Evolutionary conservation across 2,888 invertebrate genomes (phyloP).

Genomic region (Omphaloscelis lunosa): DNA sequence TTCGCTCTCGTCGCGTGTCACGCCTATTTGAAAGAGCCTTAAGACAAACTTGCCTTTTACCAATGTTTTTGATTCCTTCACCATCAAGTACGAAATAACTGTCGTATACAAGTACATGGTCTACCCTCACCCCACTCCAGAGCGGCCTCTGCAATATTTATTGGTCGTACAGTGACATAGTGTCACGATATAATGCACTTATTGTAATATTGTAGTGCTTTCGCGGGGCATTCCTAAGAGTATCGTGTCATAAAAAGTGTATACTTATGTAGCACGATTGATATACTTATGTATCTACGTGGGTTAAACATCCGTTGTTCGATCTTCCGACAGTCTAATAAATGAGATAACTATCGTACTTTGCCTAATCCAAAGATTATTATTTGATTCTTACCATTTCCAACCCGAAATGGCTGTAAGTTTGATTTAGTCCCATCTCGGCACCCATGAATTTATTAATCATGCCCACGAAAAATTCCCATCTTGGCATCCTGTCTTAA

Average conservation of each 20-base stretch:
- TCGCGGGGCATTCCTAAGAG: background rate
- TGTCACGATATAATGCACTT: background rate
- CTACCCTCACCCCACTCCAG: background rate
- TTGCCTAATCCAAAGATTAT: background rate
- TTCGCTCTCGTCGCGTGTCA: too few relatives aligned
- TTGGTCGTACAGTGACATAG: background rate
- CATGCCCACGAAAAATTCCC: too few relatives aligned
- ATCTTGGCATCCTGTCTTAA: too few relatives aligned
- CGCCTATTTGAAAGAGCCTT: too few relatives aligned
- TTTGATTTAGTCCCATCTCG: too few relatives aligned
- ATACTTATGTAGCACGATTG: background rate
- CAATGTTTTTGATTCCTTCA: background rate
- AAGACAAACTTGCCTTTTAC: background rate
- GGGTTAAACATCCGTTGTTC: background rate
- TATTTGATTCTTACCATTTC: too few relatives aligned
- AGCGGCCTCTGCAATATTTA: background rate
- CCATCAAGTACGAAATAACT: background rate
- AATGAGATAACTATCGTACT: background rate
- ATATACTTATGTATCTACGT: background rate
- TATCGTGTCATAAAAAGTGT: background rate
- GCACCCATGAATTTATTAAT: too few relatives aligned
- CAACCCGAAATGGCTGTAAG: background rate
- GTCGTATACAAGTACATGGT: too few relatives aligned
- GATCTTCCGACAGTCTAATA: conserved; percentile 4
- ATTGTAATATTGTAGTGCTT: too few relatives aligned